These are phyloP conservation scores for Napeogenes inachia DNA, from an alignment of 2,888 invertebrate species.

Conservation along the genomic window DNA sequence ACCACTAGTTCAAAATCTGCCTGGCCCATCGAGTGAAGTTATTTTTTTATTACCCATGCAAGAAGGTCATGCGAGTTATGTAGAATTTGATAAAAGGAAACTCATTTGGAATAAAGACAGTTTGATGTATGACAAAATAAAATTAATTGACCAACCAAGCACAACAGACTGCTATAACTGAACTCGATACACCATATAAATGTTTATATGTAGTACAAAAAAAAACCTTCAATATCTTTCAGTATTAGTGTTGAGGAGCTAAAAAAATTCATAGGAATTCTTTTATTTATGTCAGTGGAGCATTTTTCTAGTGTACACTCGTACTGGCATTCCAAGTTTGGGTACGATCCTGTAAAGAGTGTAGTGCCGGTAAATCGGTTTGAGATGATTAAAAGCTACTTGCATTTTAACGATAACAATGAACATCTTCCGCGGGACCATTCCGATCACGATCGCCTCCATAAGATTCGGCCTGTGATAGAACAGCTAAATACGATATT, in stretches of 20 bases:
- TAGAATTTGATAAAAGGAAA: conserved; percentile 32
- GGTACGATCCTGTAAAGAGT: conserved; percentile 28
- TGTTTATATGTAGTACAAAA: conserved; percentile 29
- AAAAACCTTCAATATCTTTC: conserved; percentile 22
- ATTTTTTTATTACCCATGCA: conserved; percentile 31
- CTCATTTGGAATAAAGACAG: conserved; percentile 30
- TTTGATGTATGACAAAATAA: conserved; percentile 26
- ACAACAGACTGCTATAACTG: conserved; percentile 29
- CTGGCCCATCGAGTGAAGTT: conserved; percentile 29
- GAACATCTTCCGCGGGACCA: conserved; percentile 34
- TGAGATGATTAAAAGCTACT: conserved; percentile 31
- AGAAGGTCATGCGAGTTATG: conserved; percentile 26
- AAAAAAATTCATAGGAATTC: conserved; percentile 27
- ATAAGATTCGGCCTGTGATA: conserved; percentile 28
- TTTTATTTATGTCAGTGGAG: conserved; percentile 33
- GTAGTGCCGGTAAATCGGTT: conserved; percentile 32
- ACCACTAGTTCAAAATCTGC: conserved; percentile 30
- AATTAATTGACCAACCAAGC: conserved; percentile 28
- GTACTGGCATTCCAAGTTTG: conserved; percentile 32
- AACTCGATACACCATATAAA: conserved; percentile 30
- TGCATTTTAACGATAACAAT: conserved; percentile 41
- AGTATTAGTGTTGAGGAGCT: conserved; percentile 21
- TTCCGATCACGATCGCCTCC: conserved; percentile 32
- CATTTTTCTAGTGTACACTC: conserved; percentile 33
- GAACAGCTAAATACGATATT: conserved; percentile 39